Conservation (phyloP, 2,797 vertebrate species). For the Zenarchopterus dispar region DNA sequence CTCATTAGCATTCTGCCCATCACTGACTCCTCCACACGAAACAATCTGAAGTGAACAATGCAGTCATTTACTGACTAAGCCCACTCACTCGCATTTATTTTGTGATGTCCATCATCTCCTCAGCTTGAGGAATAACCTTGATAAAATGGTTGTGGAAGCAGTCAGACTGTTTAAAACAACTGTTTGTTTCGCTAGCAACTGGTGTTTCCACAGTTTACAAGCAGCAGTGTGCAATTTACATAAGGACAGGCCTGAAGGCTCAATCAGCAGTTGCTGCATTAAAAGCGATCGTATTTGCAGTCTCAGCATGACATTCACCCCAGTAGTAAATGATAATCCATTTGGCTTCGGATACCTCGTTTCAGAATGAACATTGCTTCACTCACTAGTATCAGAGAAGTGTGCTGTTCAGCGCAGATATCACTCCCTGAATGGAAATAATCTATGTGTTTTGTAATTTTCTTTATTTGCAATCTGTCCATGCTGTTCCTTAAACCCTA, state of each 20-base stretch:
- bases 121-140: constrained; percentile 39
- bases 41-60: constrained; percentile 57
- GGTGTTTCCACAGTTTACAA: constrained; percentile 38
- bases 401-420: background rate
- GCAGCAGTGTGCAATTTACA: constrained; percentile 19
- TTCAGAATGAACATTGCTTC: constrained; percentile 11
- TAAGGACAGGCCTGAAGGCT: constrained; percentile 39
- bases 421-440: background rate
- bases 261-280: constrained; percentile 46
- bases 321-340: constrained; percentile 23
- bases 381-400: background rate
- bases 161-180: constrained; percentile 32
- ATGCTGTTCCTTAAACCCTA: constrained; percentile 19
- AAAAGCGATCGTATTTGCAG: constrained; percentile 38
- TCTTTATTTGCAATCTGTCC: constrained; percentile 25
- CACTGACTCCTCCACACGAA: constrained; percentile 50
- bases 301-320: constrained; percentile 35
- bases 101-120: constrained; percentile 58
- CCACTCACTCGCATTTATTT: constrained; percentile 54
- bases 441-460: background rate
- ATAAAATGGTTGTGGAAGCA: constrained; percentile 32
- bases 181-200: constrained; percentile 39
- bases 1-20: constrained; percentile 60
- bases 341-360: constrained; percentile 12
- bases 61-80: constrained; percentile 63